Conservation (phyloP, 1,140 invertebrate species). For the Pseudachorutes palmiensis region DNA sequence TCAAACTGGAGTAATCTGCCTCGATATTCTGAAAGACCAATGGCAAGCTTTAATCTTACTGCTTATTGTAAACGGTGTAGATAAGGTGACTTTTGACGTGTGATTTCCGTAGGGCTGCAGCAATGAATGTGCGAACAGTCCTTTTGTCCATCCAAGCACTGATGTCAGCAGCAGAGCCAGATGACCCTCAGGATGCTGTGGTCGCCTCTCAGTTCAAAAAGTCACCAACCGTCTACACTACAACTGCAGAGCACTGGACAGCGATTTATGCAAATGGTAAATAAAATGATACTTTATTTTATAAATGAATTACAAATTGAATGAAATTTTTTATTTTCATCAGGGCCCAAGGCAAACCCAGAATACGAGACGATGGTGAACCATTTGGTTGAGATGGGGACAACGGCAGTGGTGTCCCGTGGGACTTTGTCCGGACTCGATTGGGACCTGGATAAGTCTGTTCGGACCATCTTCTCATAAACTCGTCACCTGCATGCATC, state of each 20-base stretch:
- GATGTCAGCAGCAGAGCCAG: constrained; percentile 84
- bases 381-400: constrained; percentile 76
- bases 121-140: constrained; percentile 94
- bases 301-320: not conserved
- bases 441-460: constrained; percentile 87
- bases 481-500: no score
- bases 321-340: constrained; percentile 28
- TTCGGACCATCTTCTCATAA: no score
- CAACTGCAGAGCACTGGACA: constrained; percentile 92
- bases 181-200: constrained; percentile 85
- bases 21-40: constrained; percentile 99
- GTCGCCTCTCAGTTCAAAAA: constrained; percentile 94
- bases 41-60: no score
- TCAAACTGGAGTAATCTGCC: constrained; percentile 95
- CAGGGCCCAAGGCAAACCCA: constrained; percentile 62
- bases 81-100: no score
- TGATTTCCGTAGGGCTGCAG: constrained; percentile 82
- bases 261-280: constrained; percentile 80
- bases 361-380: constrained; percentile 75
- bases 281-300: constrained; percentile 10
- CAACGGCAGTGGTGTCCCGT: constrained; percentile 69
- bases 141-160: constrained; percentile 86
- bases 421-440: constrained; percentile 77
- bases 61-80: no score
- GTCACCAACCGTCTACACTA: constrained; percentile 69